A percentile compares a stretch with the other conserved stretches of the same genome.
Conservation (phyloP, 2,113 vertebrate species). For the Hepsetus odoe region DNA sequence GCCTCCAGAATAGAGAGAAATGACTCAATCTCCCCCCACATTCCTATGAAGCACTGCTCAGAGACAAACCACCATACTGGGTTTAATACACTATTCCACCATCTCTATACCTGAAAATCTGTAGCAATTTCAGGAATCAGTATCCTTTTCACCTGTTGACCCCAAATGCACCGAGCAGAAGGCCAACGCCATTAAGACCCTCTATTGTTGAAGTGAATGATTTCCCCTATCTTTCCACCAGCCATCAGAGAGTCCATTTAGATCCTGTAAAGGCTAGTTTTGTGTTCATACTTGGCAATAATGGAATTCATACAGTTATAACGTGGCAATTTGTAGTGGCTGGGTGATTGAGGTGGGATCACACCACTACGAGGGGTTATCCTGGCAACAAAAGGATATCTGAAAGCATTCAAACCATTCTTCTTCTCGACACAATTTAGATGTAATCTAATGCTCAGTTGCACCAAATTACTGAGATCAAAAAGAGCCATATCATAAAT, state of each 20-base stretch:
- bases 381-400: conserved; percentile 25
- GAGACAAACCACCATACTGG: conserved; percentile 35
- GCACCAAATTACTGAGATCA: background rate
- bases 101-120: conserved; percentile 47
- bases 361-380: conserved; percentile 6
- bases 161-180: conserved; percentile 39
- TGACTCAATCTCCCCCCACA: conserved; percentile 26
- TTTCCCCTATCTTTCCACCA: conserved; percentile 39
- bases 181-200: conserved; percentile 53
- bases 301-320: conserved; percentile 45
- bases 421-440: background rate
- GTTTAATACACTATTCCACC: conserved; percentile 51
- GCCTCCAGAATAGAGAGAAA: conserved; percentile 44
- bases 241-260: conserved; percentile 51
- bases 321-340: conserved; percentile 37
- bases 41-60: conserved; percentile 33
- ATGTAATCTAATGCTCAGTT: background rate
- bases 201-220: conserved; percentile 54
- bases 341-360: conserved; percentile 28
- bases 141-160: conserved; percentile 52
- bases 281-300: conserved; percentile 42
- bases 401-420: conserved; percentile 6
- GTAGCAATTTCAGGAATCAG: conserved; percentile 59
- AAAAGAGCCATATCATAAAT: background rate
- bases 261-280: conserved; percentile 44